These are phyloP conservation scores for Epinotia nisella DNA, from an alignment of 2,888 invertebrate species.

Conservation along the genomic window DNA sequence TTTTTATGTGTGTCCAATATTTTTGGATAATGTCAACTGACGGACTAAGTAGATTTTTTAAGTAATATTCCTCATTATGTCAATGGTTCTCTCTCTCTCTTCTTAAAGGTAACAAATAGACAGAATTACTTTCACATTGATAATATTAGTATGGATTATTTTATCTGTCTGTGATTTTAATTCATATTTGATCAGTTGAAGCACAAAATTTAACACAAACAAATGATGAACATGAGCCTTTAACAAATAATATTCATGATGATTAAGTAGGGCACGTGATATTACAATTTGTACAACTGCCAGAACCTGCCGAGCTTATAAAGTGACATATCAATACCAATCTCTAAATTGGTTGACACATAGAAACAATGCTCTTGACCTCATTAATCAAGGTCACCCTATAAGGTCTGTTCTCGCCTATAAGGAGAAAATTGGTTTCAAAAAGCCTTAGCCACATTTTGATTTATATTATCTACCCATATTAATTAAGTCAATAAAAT, in stretches of 20 bases:
- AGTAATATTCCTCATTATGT: too few relatives aligned
- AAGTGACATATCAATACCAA: slow-evolving; percentile 23
- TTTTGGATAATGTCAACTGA: too few relatives aligned
- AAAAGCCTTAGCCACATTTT: slow-evolving; percentile 20
- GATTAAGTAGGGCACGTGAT: slow-evolving; percentile 27
- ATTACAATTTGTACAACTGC: slow-evolving; percentile 26
- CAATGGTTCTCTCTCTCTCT: too few relatives aligned
- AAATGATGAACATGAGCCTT: not conserved
- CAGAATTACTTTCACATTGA: too few relatives aligned
- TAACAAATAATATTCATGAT: slow-evolving; percentile 17
- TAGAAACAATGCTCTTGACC: slow-evolving; percentile 34
- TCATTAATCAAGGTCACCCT: slow-evolving; percentile 29
- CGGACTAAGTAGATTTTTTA: too few relatives aligned
- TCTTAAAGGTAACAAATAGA: too few relatives aligned
- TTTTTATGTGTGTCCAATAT: too few relatives aligned
- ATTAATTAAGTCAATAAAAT: slow-evolving; percentile 24
- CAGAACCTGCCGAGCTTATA: slow-evolving; percentile 19
- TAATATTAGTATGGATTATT: too few relatives aligned
- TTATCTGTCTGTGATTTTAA: too few relatives aligned
- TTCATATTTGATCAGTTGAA: not conserved
- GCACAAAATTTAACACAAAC: slow-evolving; percentile 5
- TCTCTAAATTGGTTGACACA: slow-evolving; percentile 21
- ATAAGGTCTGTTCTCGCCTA: slow-evolving; percentile 3
- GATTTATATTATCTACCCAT: slow-evolving; percentile 36
- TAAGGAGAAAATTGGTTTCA: slow-evolving; percentile 27